Evolutionary conservation across 37 sponge, comb jelly and placozoan genomes (phyloP), one percentile per base, ranked within the genome.

Genomic region (Amphimedon queenslandica): DNA sequence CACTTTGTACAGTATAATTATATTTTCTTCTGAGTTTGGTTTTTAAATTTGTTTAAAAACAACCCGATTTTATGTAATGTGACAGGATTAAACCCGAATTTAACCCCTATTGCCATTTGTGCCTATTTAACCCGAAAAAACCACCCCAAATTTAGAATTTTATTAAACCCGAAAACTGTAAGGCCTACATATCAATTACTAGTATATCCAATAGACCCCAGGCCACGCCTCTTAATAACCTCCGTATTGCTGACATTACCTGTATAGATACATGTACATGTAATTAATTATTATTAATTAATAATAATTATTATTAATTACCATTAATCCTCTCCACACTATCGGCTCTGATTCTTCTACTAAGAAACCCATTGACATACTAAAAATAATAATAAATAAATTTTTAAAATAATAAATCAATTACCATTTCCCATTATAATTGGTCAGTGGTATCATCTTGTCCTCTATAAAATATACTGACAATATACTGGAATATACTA

Each of bases 341-440:
- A 98, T 77, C 31, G 96, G 90, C 20, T 76, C 64, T n/a, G 76
- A 77, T 68, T 93, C 94, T 69, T 98, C 96, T 38, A 98, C 91
- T 31, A 98, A 65, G 42, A 98, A 92, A 36, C 99, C 99, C 96
- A 98, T 98, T 42, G 99, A 98, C 95, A 98, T 98, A 66, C 96
- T 94, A 67, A 23, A 55, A 23, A 80, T 31, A 2, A 47, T 47
- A 18, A 47, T 47, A 47, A 8, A 47, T 18, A 18, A 13, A 18
- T 18, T 34, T 30, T 3, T 29, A 11, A 27, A 36, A 3, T 57
- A 74, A 60, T 23, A 16, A 37, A 21, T 37, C 23, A 16, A 88
- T 71, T 53, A 90, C 94, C 97, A 98, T 72, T 89, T 89, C 13
- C 95, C 76, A 35, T 89, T 91, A 82, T 95, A 92, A 79, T 98